Evolutionary conservation across 2,888 invertebrate species (phyloP), one percentile per base, ranked within the genome.

Genomic region (Drosophila cognata): DNA sequence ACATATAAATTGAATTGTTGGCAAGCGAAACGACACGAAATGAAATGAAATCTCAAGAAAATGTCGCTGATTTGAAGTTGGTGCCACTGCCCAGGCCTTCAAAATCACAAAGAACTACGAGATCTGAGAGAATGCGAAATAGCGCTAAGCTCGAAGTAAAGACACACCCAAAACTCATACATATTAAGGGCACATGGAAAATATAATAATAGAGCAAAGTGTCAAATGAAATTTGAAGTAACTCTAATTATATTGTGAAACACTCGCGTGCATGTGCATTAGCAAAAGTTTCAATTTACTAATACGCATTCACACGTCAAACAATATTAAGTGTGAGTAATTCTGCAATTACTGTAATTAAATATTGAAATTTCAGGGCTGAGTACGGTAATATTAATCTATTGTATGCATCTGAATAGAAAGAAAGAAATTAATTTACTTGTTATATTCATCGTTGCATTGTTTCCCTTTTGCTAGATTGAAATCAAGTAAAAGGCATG

Each of bases 1-100:
- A 84, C 84, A 84, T 84, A 87, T 87, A 84, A 89, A 85, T 87
- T 89, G 80, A 89, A 89, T 82, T 88, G 85, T 82, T 81, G 80
- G 80, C 82, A 88, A 80, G 73, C 80, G 80, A 74, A 82, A 85
- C 82, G 79, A 84, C 89, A 88, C 76, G 79, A 84, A 72, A 77
- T 79, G 73, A 89, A 87, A 89, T 81, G 71, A 81, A 84, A 84
- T 84, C 82, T 88, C 74, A 69, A 74, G 79, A 77, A 84, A 80
- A 75, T 77, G 71, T 71, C 67, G 77, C 61, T 81, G 80, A 80
- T 78, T 81, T 72, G 62, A 78, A 78, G 82, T 82, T 78, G 78
- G 62, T 75, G 61, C 43, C 58, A 52, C 41, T 25, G 57, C 56
- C 35, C n/a, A n/a, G 52, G 43, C 52, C 36, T 55, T 58, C 16